These are phyloP conservation scores for Morinoia aosen DNA, from an alignment of 2,888 invertebrate genomes.

Conservation along the genomic window DNA sequence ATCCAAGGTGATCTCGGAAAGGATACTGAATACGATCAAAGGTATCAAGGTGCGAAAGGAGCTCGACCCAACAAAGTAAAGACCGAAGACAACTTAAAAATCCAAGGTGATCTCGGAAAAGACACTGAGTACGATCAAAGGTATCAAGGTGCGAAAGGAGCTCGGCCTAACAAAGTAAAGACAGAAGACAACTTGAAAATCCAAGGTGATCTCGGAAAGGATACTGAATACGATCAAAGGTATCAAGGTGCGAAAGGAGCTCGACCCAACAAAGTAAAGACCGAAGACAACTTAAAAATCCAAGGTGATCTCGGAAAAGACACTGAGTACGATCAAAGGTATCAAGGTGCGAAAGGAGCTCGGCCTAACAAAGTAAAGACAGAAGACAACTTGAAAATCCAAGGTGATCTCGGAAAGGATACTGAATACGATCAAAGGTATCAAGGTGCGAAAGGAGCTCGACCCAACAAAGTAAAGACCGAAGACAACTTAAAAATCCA, in stretches of 20 bases:
- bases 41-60: conserved; percentile 23
- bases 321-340: conserved; percentile 61
- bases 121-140: conserved; percentile 37
- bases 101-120: conserved; percentile 37
- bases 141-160: conserved; percentile 27
- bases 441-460: background rate
- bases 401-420: conserved; percentile 46
- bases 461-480: background rate
- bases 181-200: conserved; percentile 51
- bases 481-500: background rate
- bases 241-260: conserved; percentile 55
- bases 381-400: conserved; percentile 53
- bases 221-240: conserved; percentile 60
- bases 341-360: conserved; percentile 43
- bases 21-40: conserved; percentile 38
- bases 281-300: conserved; percentile 50
- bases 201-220: conserved; percentile 61
- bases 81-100: conserved; percentile 44
- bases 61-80: background rate
- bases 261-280: background rate
- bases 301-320: conserved; percentile 61
- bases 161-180: background rate
- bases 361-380: conserved; percentile 32
- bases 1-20: conserved; percentile 15
- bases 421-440: conserved; percentile 31